phyloP scores from a whole-genome alignment of 2,113 vertebrate species.

The Oncorhynchus kisutch region DNA sequence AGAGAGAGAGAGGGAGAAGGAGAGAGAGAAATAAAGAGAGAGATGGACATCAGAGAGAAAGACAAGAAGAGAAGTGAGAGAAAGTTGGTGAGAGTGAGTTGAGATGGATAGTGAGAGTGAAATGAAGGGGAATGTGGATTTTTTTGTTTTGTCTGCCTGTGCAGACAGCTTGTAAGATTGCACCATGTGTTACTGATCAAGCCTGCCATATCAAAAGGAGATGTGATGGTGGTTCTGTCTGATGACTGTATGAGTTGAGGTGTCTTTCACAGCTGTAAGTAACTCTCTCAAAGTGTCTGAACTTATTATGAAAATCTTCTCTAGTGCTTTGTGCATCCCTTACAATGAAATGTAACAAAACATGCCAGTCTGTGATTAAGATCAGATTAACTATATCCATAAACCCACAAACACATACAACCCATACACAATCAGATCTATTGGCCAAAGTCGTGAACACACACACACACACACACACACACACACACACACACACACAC shows the following conservation, averaged over 20 bases:
- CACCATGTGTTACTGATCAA: not conserved
- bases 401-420: constrained; percentile 1
- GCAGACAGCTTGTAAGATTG: constrained; percentile 1
- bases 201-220: not conserved
- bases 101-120: not conserved
- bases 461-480: no score
- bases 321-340: no score
- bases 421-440: not conserved
- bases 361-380: not conserved
- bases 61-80: constrained; percentile 25
- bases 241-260: constrained; percentile 30
- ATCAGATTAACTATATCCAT: not conserved
- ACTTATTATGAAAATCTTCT: no score
- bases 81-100: constrained; percentile 31
- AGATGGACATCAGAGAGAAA: not conserved
- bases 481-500: no score
- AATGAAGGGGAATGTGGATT: not conserved
- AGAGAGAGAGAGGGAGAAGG: not conserved
- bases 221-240: not conserved
- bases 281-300: constrained; percentile 35
- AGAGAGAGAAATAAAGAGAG: not conserved
- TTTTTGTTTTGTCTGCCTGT: constrained; percentile 39
- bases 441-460: not conserved
- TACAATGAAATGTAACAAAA: constrained; percentile 46
- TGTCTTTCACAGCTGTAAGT: no score